phyloP scores from a whole-genome alignment of 2,888 invertebrate genomes.

The Bombylius discolor region DNA sequence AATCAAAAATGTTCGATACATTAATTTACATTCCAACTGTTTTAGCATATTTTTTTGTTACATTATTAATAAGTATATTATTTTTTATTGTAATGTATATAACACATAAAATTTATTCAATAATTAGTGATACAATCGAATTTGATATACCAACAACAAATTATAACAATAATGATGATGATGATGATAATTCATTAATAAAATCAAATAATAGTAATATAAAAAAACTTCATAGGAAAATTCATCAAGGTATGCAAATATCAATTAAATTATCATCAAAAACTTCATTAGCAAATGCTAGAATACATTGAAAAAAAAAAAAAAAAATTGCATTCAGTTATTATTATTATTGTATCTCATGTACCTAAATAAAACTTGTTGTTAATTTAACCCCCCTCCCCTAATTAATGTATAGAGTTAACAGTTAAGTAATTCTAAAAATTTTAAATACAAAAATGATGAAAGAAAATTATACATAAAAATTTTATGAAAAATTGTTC shows the following conservation, averaged over 20 bases:
- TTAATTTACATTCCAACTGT: slow-evolving; percentile 31
- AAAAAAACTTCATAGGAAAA: slow-evolving; percentile 10
- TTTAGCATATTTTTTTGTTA: slow-evolving; percentile 30
- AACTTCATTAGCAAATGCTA: neutral
- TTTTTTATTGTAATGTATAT: slow-evolving; percentile 31
- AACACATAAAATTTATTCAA: slow-evolving; percentile 30
- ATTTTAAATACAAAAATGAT: too few species aligned
- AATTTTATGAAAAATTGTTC: too few species aligned
- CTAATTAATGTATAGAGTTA: too few species aligned
- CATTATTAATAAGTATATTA: slow-evolving; percentile 28
- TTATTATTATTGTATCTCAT: too few species aligned
- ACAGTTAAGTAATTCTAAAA: too few species aligned
- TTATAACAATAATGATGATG: too few species aligned
- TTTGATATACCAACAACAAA: too few species aligned
- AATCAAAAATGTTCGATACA: slow-evolving; percentile 25
- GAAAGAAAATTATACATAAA: too few species aligned
- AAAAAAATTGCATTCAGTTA: too few species aligned
- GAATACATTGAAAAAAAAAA: too few species aligned
- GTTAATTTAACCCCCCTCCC: too few species aligned
- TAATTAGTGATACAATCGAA: slow-evolving; percentile 26
- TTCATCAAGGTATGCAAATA: slow-evolving; percentile 12
- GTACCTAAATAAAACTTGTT: too few species aligned
- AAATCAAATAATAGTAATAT: slow-evolving; percentile 1
- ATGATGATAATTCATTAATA: neutral
- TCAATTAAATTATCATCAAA: slow-evolving; percentile 8